Percentiles rank a stretch among this genome's conserved stretches.
phyloP scores from a whole-genome alignment of 2,888 invertebrate genomes.

The Pocota personata region DNA sequence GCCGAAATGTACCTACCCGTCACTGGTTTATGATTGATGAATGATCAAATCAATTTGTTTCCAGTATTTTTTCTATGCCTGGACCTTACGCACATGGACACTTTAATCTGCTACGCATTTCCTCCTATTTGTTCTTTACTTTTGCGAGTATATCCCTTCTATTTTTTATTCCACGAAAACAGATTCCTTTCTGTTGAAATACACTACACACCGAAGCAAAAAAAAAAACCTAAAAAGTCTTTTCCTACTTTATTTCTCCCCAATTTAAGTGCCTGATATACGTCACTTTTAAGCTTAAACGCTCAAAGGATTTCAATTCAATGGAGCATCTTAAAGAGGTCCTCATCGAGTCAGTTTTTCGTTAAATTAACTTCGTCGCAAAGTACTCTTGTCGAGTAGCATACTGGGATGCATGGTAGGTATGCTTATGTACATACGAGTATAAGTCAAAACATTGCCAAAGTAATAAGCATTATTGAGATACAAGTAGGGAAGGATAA shows the following conservation, averaged over 20 bases:
- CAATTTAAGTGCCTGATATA: not conserved
- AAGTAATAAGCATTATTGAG: slow-evolving; percentile 58
- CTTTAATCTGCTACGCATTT: not conserved
- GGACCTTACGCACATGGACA: not conserved
- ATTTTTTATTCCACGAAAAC: not conserved
- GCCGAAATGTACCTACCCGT: too few relatives aligned
- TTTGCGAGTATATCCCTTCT: not conserved
- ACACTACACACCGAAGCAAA: not conserved
- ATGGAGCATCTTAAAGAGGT: slow-evolving; percentile 34
- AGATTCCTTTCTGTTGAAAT: not conserved
- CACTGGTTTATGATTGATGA: not conserved
- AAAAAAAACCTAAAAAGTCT: not conserved
- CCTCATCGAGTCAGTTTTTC: slow-evolving; percentile 58
- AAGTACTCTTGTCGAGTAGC: slow-evolving; percentile 18
- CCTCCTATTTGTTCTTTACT: not conserved
- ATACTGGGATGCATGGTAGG: not conserved
- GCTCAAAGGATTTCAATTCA: slow-evolving; percentile 55
- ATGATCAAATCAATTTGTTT: not conserved
- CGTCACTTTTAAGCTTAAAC: slow-evolving; percentile 22
- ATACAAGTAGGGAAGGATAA: slow-evolving; percentile 26
- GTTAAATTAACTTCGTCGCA: slow-evolving; percentile 64
- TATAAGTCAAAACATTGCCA: slow-evolving; percentile 26
- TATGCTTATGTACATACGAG: not conserved
- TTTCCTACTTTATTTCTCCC: not conserved
- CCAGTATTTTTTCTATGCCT: not conserved